Percentiles rank a stretch among this genome's conserved stretches.
Conservation (phyloP, 1,140 invertebrate genomes). For the Apis florea region DNA sequence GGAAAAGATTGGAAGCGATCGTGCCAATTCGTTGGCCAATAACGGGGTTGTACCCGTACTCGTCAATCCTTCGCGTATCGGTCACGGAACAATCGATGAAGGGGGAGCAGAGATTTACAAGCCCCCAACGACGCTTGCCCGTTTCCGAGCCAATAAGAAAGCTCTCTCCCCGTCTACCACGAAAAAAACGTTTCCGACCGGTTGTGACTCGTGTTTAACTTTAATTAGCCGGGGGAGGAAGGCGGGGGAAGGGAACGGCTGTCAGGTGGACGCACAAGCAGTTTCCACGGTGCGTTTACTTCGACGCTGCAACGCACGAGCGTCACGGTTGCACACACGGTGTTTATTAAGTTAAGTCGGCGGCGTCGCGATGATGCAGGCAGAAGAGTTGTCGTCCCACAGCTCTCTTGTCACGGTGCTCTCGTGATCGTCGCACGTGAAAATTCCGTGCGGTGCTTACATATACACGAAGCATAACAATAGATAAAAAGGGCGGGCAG, state of each 20-base stretch:
- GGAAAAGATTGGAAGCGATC: neutral
- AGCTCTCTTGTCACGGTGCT: conserved; percentile 16
- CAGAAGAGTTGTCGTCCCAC: neutral
- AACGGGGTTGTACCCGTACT: fast-evolving
- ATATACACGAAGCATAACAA: conserved; percentile 38
- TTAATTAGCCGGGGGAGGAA: conserved; percentile 32
- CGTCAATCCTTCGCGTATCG: neutral
- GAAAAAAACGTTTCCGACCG: conserved; percentile 14
- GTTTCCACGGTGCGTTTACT: conserved; percentile 48
- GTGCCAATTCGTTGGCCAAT: neutral
- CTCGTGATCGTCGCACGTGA: conserved; percentile 48
- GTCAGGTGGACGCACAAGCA: conserved; percentile 11
- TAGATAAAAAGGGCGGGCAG: conserved; percentile 27
- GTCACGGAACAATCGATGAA: conserved; percentile 20
- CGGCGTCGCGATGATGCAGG: conserved; percentile 20
- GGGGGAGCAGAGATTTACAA: neutral
- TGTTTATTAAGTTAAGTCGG: conserved; percentile 62
- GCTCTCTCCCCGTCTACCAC: too few species aligned
- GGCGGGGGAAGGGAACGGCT: neutral
- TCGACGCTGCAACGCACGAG: conserved; percentile 52
- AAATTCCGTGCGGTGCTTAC: conserved; percentile 52
- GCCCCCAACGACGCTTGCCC: neutral
- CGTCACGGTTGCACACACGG: conserved; percentile 27
- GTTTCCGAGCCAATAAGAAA: conserved; percentile 17
- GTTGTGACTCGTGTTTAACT: conserved; percentile 44